A percentile compares a stretch with the other conserved stretches of the same genome.
Conservation (phyloP, 2,797 vertebrate genomes). For the Octomys mimax region DNA sequence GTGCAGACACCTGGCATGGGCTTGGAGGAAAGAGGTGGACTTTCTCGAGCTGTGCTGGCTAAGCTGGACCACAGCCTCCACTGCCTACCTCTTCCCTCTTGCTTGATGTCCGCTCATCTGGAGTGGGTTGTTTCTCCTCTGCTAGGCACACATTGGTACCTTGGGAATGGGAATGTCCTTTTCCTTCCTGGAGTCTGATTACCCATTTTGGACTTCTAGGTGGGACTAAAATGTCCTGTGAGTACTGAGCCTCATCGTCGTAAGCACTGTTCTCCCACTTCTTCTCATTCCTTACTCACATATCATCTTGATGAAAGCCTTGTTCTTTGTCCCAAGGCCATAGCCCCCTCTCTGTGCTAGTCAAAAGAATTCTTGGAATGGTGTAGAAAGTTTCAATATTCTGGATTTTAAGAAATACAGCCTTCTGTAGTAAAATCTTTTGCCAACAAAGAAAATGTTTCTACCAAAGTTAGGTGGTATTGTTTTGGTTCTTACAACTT, state of each 20-base stretch:
- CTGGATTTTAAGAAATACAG: conserved; percentile 15
- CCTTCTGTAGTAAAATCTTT: background rate
- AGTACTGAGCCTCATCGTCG: background rate
- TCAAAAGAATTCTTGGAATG: background rate
- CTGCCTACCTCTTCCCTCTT: background rate
- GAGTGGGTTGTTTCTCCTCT: background rate
- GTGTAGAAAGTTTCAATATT: background rate
- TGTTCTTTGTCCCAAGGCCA: background rate
- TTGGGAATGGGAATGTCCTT: background rate
- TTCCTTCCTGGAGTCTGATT: background rate
- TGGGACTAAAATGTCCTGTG: background rate
- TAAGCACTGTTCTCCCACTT: background rate
- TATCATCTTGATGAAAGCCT: conserved; percentile 11
- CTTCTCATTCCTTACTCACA: background rate
- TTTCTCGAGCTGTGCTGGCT: background rate
- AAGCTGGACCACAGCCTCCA: background rate
- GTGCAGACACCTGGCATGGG: conserved; percentile 67
- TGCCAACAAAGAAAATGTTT: conserved; percentile 28
- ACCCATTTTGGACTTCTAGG: background rate
- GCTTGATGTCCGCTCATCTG: background rate
- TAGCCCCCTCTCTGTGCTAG: background rate
- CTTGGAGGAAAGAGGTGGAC: conserved; percentile 59
- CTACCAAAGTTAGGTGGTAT: background rate
- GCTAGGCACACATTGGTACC: background rate
- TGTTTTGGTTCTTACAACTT: background rate